Percentiles rank a stretch among this genome's conserved stretches.
Evolutionary conservation across 2,797 vertebrate genomes (phyloP).

Genomic region (Calcarius lapponicus): DNA sequence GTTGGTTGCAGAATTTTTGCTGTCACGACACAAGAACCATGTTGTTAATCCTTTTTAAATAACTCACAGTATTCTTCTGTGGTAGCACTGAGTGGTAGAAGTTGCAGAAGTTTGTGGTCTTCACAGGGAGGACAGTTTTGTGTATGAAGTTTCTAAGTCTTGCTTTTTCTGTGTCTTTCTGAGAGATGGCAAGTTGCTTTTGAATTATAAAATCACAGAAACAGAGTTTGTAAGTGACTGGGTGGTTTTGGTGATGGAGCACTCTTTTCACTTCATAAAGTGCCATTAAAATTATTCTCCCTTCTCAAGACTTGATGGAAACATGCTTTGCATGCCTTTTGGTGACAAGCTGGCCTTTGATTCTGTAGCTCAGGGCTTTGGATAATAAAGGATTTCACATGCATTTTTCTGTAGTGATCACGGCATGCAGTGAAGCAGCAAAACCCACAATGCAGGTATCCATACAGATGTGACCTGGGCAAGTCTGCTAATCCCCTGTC

Average conservation of each 20-base stretch:
- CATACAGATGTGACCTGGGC: neutral
- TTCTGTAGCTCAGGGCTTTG: neutral
- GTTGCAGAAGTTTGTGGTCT: neutral
- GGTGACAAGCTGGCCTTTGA: neutral
- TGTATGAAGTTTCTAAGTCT: neutral
- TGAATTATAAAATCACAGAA: neutral
- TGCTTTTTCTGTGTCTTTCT: neutral
- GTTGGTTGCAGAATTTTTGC: neutral
- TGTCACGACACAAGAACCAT: neutral
- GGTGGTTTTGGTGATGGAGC: neutral
- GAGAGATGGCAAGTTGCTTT: neutral
- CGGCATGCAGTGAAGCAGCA: neutral
- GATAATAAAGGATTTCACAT: neutral
- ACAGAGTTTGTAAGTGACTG: neutral
- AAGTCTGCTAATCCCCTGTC: neutral
- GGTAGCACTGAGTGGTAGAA: neutral
- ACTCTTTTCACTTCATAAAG: neutral
- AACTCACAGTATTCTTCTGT: neutral
- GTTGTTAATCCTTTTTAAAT: neutral
- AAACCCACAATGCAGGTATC: neutral
- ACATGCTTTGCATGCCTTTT: neutral
- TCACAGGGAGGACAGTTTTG: neutral
- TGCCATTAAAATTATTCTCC: neutral
- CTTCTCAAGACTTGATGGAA: neutral
- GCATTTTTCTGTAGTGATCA: neutral